Conservation (phyloP, 2,113 vertebrate genomes). For the Jacana jacana region DNA sequence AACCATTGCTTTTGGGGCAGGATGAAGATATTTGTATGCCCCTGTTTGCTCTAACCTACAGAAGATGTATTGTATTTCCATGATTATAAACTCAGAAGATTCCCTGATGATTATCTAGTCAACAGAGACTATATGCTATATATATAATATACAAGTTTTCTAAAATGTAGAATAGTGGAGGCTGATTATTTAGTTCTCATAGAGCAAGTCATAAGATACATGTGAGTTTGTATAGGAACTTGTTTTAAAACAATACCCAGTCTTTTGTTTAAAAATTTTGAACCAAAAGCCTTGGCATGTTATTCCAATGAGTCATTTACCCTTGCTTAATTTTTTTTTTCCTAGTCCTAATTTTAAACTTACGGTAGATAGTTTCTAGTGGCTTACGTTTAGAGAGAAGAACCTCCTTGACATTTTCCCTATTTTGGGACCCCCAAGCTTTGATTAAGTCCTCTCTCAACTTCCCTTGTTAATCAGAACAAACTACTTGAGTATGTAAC, state of each 20-base stretch:
- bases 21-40: background rate
- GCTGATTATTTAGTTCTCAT: background rate
- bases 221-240: background rate
- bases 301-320: background rate
- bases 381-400: background rate
- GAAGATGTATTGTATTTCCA: background rate
- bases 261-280: background rate
- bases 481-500: background rate
- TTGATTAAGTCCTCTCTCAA: background rate
- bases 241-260: background rate
- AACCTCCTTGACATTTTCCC: background rate
- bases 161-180: background rate
- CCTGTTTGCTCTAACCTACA: background rate
- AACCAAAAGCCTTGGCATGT: background rate
- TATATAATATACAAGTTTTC: background rate
- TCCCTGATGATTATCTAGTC: background rate
- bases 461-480: background rate
- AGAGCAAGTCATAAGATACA: background rate
- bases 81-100: background rate
- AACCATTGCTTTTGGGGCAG: background rate
- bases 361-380: background rate
- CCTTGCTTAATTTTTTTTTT: background rate
- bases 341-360: background rate
- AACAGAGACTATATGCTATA: background rate
- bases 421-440: background rate